These are phyloP conservation scores for Bryconaethiops microstoma DNA, from an alignment of 2,797 vertebrate species.

Conservation along the genomic window DNA sequence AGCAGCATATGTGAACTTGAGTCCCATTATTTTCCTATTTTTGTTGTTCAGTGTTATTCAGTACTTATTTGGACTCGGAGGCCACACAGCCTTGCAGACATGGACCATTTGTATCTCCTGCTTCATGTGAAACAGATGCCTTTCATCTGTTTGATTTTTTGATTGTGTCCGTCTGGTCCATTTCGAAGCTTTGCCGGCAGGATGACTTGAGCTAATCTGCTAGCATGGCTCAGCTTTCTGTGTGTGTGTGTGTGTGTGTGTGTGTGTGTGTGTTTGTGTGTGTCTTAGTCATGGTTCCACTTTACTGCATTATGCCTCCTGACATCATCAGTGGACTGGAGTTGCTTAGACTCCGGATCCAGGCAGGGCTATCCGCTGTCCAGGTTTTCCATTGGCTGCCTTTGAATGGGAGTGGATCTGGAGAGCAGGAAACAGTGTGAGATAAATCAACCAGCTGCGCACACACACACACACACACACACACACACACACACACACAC, in stretches of 20 bases:
- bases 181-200: not conserved
- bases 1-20: too few relatives aligned
- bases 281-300: constrained; percentile 7
- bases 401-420: constrained; percentile 24
- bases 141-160: constrained; percentile 3
- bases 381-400: constrained; percentile 38
- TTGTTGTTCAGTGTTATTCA: not conserved
- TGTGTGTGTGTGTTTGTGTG: too few relatives aligned
- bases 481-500: not conserved
- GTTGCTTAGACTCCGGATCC: constrained; percentile 29
- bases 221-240: not conserved
- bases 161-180: constrained; percentile 25
- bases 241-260: not conserved
- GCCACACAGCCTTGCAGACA: not conserved
- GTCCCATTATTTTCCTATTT: not conserved
- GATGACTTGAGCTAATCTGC: constrained; percentile 8
- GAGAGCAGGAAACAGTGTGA: not conserved
- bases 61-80: not conserved
- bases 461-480: not conserved
- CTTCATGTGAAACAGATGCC: not conserved
- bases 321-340: not conserved
- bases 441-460: not conserved
- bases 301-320: constrained; percentile 1
- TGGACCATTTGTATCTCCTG: not conserved
- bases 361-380: not conserved